Evolutionary conservation across 2,113 vertebrate genomes (phyloP).

Genomic region (Callorhinus ursinus): DNA sequence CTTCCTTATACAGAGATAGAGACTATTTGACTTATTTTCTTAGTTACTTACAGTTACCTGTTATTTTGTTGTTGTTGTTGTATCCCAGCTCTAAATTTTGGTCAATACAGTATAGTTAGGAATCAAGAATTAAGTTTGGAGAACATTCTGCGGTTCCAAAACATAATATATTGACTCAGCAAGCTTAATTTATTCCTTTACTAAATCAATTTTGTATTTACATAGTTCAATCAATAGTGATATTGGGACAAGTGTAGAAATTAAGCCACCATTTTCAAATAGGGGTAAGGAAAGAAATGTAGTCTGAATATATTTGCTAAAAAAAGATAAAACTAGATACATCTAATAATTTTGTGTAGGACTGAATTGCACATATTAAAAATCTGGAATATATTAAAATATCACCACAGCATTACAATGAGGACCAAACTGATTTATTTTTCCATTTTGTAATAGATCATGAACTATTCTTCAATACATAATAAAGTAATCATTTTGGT

Average conservation of each 20-base stretch:
- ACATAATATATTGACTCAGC: not conserved
- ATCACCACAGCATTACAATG: not conserved
- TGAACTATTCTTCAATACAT: not conserved
- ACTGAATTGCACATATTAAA: not conserved
- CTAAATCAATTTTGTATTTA: not conserved
- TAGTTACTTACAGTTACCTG: not conserved
- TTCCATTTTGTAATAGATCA: not conserved
- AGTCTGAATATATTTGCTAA: not conserved
- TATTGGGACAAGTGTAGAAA: not conserved
- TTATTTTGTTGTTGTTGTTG: not conserved
- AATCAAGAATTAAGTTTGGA: not conserved
- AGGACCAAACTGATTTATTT: not conserved
- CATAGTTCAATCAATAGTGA: not conserved
- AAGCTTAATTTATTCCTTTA: not conserved
- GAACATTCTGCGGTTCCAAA: not conserved
- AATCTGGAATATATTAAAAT: not conserved
- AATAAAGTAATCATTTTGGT: conserved; percentile 8
- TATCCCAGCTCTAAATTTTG: not conserved
- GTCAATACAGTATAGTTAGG: not conserved
- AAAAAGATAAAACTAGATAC: not conserved
- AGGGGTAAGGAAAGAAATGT: not conserved
- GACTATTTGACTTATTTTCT: not conserved
- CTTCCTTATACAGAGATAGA: not conserved
- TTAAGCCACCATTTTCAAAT: not conserved
- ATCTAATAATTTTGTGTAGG: not conserved